These are phyloP conservation scores for Betta splendens DNA, from an alignment of 2,797 vertebrate species.

Conservation along the genomic window DNA sequence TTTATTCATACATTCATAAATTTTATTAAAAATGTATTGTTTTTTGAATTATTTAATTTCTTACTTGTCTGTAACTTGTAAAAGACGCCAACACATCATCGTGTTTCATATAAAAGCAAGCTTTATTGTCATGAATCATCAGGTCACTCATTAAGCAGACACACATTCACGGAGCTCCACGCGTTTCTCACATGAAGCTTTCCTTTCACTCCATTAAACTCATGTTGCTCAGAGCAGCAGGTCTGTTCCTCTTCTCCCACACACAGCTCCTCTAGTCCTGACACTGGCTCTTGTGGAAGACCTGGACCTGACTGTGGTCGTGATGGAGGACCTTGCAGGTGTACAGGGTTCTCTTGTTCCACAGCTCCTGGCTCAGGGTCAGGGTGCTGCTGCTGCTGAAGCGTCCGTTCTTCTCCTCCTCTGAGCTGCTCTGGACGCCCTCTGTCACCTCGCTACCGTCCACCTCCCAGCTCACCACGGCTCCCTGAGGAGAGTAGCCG, in stretches of 20 bases:
- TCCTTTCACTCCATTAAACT: too few relatives aligned
- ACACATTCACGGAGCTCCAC: background rate
- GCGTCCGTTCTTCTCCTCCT: conserved; percentile 41
- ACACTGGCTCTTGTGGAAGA: conserved; percentile 39
- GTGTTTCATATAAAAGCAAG: too few relatives aligned
- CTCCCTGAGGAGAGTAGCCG: conserved; percentile 57
- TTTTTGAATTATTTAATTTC: too few relatives aligned
- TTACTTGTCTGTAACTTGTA: too few relatives aligned
- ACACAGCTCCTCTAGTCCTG: background rate
- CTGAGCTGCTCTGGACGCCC: conserved; percentile 22
- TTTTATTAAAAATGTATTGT: too few relatives aligned
- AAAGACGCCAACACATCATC: too few relatives aligned
- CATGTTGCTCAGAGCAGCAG: background rate
- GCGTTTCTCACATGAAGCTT: too few relatives aligned
- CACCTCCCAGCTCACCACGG: conserved; percentile 53
- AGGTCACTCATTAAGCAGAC: too few relatives aligned
- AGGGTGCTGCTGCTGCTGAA: conserved; percentile 55
- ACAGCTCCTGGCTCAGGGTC: conserved; percentile 38
- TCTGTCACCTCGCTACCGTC: conserved; percentile 32
- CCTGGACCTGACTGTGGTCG: background rate
- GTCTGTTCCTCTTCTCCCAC: background rate
- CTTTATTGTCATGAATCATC: too few relatives aligned
- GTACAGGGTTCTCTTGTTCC: conserved; percentile 42
- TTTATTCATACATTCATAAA: too few relatives aligned
- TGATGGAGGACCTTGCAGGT: conserved; percentile 46